Evolutionary conservation across 2,113 vertebrate species (phyloP).

Genomic region (Onychorhynchus coronatus): DNA sequence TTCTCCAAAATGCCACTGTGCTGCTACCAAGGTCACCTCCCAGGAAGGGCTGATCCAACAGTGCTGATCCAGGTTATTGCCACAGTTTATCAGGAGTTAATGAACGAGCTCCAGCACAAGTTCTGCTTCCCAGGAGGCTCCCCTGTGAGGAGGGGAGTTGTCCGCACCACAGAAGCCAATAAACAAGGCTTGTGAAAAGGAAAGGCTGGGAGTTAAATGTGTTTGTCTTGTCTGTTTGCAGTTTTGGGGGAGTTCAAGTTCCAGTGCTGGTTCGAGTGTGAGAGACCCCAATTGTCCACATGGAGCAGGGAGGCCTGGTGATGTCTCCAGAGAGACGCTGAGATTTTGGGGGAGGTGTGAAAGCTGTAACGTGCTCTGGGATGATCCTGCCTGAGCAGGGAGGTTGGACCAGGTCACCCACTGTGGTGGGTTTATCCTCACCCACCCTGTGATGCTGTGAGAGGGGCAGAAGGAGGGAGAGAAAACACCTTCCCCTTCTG

Average conservation of each 20-base stretch:
- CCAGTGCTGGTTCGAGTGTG: not conserved
- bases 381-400: not conserved
- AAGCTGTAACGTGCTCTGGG: not conserved
- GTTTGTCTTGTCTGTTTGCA: not conserved
- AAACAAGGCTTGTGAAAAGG: not conserved
- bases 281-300: not conserved
- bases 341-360: not conserved
- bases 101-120: conserved; percentile 18
- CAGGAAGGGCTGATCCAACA: not conserved
- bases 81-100: conserved; percentile 46
- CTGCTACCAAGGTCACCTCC: conserved; percentile 1
- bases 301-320: not conserved
- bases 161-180: conserved; percentile 15
- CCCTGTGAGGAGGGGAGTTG: not conserved
- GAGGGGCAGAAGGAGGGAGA: not conserved
- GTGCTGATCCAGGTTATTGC: conserved; percentile 10
- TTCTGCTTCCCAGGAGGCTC: conserved; percentile 22
- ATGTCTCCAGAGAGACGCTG: not conserved
- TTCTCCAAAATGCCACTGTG: not conserved
- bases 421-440: not conserved
- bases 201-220: not conserved
- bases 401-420: not conserved
- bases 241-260: not conserved
- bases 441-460: not conserved
- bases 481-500: not conserved